A percentile compares a stretch with the other conserved stretches of the same genome.
Evolutionary conservation across 2,888 invertebrate genomes (phyloP).

Genomic region (Caenorhabditis macrosperma): DNA sequence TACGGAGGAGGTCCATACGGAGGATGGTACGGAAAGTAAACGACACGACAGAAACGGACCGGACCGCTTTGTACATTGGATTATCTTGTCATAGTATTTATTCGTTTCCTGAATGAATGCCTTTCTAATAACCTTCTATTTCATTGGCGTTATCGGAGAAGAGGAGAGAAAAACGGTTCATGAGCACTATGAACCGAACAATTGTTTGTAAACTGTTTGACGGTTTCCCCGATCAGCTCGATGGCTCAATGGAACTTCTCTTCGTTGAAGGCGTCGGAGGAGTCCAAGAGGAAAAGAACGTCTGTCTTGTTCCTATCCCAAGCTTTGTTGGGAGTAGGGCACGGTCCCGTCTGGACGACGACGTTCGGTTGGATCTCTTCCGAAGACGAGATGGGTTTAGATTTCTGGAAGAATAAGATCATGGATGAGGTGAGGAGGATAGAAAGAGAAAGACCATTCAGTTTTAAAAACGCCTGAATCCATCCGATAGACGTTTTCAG

Average conservation of each 20-base stretch:
- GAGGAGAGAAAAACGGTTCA: not conserved
- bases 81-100: conserved; percentile 47
- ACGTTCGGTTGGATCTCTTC: conserved; percentile 59
- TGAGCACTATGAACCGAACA: no score
- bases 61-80: conserved; percentile 29
- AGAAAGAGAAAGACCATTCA: no score
- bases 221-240: conserved; percentile 72
- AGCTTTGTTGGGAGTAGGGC: conserved; percentile 68
- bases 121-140: not conserved
- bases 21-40: conserved; percentile 54
- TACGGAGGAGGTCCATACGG: conserved; percentile 49
- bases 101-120: conserved; percentile 40
- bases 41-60: not conserved
- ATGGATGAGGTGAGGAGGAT: not conserved
- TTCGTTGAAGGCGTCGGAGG: conserved; percentile 70
- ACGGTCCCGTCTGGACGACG: conserved; percentile 50
- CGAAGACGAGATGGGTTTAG: conserved; percentile 4
- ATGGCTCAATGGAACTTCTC: conserved; percentile 71
- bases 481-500: no score
- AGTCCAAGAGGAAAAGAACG: conserved; percentile 76
- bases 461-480: no score
- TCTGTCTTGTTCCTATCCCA: conserved; percentile 67
- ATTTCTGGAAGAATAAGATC: not conserved
- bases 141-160: not conserved
- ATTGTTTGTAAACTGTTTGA: conserved; percentile 68